These are phyloP conservation scores for Avahi laniger DNA, from an alignment of 2,797 vertebrate genomes.

Conservation along the genomic window DNA sequence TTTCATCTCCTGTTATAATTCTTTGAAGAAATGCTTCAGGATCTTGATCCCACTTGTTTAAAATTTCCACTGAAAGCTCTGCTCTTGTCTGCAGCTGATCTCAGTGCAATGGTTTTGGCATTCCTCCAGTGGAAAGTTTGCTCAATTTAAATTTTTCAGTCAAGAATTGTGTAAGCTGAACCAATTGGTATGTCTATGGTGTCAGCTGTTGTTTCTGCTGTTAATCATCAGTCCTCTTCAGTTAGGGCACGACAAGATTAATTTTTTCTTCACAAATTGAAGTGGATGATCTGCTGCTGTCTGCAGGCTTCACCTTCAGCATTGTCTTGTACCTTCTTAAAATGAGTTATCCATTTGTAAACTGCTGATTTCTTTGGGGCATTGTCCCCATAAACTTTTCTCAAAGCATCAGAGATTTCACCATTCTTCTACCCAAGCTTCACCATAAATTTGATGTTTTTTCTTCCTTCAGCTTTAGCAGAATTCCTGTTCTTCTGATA, in stretches of 20 bases:
- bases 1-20: neutral
- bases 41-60: neutral
- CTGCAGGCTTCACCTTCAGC: neutral
- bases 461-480: neutral
- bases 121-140: neutral
- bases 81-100: neutral
- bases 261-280: neutral
- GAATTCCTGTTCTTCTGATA: neutral
- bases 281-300: neutral
- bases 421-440: neutral
- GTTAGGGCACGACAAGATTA: neutral
- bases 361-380: neutral
- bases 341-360: neutral
- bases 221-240: neutral
- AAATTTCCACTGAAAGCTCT: neutral
- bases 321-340: neutral
- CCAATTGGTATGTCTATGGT: neutral
- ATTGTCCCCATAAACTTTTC: neutral
- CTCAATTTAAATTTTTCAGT: neutral
- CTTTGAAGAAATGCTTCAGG: neutral
- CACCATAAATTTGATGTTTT: neutral
- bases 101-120: neutral
- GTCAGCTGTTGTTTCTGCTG: neutral
- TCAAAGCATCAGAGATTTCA: neutral
- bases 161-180: neutral